phyloP scores from a whole-genome alignment of 1,140 invertebrate genomes.

The Yoshiicerus persimilis region DNA sequence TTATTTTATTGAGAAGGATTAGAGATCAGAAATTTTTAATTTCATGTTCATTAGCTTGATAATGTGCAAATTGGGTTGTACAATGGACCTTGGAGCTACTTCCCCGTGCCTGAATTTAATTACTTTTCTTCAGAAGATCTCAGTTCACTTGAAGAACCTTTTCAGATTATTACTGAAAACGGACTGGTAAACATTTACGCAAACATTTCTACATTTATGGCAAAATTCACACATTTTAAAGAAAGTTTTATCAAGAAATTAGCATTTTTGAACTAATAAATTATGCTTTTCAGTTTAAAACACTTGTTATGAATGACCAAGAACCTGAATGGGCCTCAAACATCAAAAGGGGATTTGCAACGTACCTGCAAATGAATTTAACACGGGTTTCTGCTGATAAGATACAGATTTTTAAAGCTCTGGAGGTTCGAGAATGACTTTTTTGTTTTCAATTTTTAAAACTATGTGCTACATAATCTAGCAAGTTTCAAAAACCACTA shows the following conservation, averaged over 20 bases:
- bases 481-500: background rate
- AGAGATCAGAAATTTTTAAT: too few species aligned
- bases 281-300: slow-evolving; percentile 39
- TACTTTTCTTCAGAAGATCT: slow-evolving; percentile 14
- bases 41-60: slow-evolving; percentile 31
- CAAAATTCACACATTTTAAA: background rate
- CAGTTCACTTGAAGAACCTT: slow-evolving; percentile 33
- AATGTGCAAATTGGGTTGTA: slow-evolving; percentile 41
- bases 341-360: slow-evolving; percentile 46
- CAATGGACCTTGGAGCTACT: slow-evolving; percentile 48
- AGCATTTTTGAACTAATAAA: background rate
- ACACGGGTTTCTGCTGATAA: background rate
- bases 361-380: slow-evolving; percentile 45
- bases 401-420: slow-evolving; percentile 19
- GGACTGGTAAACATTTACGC: slow-evolving; percentile 37
- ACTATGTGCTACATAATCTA: too few species aligned
- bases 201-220: too few species aligned
- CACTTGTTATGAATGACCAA: slow-evolving; percentile 46
- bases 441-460: too few species aligned
- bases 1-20: background rate
- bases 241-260: too few species aligned
- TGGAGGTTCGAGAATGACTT: slow-evolving; percentile 43
- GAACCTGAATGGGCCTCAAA: slow-evolving; percentile 48
- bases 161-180: slow-evolving; percentile 40
- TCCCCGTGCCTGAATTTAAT: slow-evolving; percentile 38